Evolutionary conservation across 2,113 vertebrate genomes (phyloP).

Genomic region (Callithrix jacchus): DNA sequence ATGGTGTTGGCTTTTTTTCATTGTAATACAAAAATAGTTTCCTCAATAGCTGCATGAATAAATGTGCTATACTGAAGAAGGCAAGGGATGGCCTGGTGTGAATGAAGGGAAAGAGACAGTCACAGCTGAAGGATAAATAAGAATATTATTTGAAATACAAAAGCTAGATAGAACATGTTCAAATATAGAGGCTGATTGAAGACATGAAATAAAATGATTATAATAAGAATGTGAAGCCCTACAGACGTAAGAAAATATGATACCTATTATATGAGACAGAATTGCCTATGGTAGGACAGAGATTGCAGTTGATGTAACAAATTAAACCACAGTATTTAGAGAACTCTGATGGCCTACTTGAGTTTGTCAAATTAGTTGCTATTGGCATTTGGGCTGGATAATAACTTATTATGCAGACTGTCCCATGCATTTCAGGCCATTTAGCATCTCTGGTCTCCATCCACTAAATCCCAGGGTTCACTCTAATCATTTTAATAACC

Average conservation of each 20-base stretch:
- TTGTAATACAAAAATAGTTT: neutral
- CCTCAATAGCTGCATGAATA: neutral
- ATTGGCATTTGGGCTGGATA: neutral
- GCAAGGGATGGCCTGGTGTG: neutral
- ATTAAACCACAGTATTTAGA: neutral
- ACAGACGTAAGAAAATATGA: neutral
- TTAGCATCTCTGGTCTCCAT: neutral
- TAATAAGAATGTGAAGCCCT: neutral
- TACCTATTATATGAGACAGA: neutral
- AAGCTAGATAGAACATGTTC: neutral
- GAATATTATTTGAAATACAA: neutral
- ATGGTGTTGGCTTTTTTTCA: conserved; percentile 42
- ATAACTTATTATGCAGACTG: neutral
- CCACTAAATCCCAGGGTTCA: neutral
- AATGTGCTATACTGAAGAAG: neutral
- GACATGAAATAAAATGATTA: neutral
- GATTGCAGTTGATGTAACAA: neutral
- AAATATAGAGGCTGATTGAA: neutral
- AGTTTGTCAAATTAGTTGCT: neutral
- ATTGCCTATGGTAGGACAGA: neutral
- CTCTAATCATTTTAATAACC: neutral
- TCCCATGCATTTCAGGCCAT: neutral
- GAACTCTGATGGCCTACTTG: neutral
- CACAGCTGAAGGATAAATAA: neutral
- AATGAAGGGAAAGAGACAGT: neutral